A percentile compares a stretch with the other conserved stretches of the same genome.
Conservation (phyloP, 1,140 invertebrate genomes). For the Neoseiulus cucumeris region DNA sequence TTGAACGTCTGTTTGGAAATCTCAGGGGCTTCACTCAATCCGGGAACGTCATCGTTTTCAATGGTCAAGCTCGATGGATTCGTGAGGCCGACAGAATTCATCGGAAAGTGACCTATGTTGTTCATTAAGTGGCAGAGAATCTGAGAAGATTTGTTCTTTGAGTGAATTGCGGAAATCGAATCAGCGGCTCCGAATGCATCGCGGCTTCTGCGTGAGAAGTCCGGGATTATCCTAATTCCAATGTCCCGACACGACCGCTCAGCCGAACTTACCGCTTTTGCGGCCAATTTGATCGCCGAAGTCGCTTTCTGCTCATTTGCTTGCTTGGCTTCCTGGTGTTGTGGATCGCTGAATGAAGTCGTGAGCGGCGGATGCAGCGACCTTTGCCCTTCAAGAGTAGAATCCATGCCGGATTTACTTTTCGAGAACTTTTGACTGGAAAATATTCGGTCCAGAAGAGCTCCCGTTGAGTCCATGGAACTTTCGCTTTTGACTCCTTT, state of each 20-base stretch:
- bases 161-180: too few species aligned
- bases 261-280: constrained; percentile 35
- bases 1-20: constrained; percentile 54
- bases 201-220: too few species aligned
- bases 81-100: constrained; percentile 56
- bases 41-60: constrained; percentile 75
- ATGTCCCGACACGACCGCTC: neutral
- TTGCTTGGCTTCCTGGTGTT: neutral
- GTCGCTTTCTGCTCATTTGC: neutral
- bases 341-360: neutral
- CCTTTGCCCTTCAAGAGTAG: too few species aligned
- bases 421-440: too few species aligned
- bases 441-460: too few species aligned
- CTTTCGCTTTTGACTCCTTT: neutral
- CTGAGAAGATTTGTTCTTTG: too few species aligned
- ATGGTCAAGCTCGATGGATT: constrained; percentile 62
- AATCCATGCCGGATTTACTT: too few species aligned
- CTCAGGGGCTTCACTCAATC: constrained; percentile 42
- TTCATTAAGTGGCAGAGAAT: constrained; percentile 58
- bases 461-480: too few species aligned
- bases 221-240: too few species aligned
- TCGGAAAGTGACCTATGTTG: constrained; percentile 69
- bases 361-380: neutral
- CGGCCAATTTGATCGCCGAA: constrained; percentile 36
- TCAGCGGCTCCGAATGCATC: too few species aligned